Conservation (phyloP, 2,888 invertebrate species). For the Hirtodrosophila histrioides region DNA sequence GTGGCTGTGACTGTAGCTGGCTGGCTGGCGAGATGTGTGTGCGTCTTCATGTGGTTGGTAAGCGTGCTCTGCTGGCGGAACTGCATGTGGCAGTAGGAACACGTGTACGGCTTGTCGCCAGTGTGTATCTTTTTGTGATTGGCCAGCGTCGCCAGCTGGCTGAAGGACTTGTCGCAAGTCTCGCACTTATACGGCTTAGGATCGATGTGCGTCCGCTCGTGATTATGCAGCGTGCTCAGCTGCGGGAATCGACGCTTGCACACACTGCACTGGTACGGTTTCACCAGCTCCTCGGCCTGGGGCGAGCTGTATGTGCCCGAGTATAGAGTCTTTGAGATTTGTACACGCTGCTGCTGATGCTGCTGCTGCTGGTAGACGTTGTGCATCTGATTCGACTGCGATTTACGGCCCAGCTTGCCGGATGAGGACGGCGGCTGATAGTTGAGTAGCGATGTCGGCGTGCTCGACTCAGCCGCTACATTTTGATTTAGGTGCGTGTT, state of each 20-base stretch:
- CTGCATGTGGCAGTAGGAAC: conserved; percentile 82
- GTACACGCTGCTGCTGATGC: conserved; percentile 76
- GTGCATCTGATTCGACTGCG: conserved; percentile 73
- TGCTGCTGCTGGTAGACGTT: conserved; percentile 72
- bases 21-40: conserved; percentile 75
- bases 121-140: conserved; percentile 82
- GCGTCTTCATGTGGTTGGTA: conserved; percentile 83
- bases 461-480: conserved; percentile 76
- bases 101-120: conserved; percentile 82
- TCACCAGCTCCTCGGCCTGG: conserved; percentile 81
- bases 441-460: conserved; percentile 78
- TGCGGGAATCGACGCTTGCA: conserved; percentile 82
- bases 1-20: conserved; percentile 70
- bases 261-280: conserved; percentile 81
- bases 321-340: conserved; percentile 82
- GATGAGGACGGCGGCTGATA: conserved; percentile 75
- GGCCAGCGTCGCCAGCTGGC: conserved; percentile 81
- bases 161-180: conserved; percentile 82
- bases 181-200: conserved; percentile 82
- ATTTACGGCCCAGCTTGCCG: conserved; percentile 63
- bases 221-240: conserved; percentile 81
- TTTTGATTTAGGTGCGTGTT: conserved; percentile 10
- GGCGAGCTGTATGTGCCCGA: conserved; percentile 82
- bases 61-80: conserved; percentile 83
- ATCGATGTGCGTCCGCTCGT: conserved; percentile 82